Conservation (phyloP, 2,113 vertebrate genomes). For the Gnathonemus echidnorhynchus region DNA sequence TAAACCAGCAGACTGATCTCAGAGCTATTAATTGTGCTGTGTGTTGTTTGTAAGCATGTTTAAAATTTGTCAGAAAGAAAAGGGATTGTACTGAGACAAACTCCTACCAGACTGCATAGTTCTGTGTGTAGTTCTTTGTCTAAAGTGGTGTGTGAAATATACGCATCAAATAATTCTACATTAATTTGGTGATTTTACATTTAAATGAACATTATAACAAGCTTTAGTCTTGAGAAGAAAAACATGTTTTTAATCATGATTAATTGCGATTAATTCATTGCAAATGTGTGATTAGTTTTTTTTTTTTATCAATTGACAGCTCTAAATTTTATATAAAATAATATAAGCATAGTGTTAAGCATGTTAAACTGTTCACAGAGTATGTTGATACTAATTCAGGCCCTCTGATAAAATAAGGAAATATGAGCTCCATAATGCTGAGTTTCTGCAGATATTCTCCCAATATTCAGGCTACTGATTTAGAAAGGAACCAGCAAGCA, state of each 20-base stretch:
- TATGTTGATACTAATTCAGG: not conserved
- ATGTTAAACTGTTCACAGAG: not conserved
- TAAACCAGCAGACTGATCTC: not conserved
- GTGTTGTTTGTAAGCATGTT: not conserved
- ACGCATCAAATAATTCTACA: no score
- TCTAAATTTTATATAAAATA: not conserved
- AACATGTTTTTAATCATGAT: no score
- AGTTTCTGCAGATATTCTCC: not conserved
- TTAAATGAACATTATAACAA: no score
- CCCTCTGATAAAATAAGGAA: not conserved
- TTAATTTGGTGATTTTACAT: no score
- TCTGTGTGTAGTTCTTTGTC: no score
- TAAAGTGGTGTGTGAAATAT: no score
- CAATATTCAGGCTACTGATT: not conserved
- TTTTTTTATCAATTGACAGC: no score
- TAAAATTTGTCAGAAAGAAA: not conserved
- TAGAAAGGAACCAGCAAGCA: not conserved
- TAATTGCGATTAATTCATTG: no score
- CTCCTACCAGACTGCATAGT: no score
- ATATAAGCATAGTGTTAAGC: not conserved
- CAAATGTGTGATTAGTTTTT: not conserved
- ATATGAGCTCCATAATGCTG: not conserved
- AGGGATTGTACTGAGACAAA: no score
- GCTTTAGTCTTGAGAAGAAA: no score
- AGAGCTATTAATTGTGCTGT: not conserved